These are phyloP conservation scores for Nebria salina DNA, from an alignment of 2,888 invertebrate genomes.

Conservation along the genomic window DNA sequence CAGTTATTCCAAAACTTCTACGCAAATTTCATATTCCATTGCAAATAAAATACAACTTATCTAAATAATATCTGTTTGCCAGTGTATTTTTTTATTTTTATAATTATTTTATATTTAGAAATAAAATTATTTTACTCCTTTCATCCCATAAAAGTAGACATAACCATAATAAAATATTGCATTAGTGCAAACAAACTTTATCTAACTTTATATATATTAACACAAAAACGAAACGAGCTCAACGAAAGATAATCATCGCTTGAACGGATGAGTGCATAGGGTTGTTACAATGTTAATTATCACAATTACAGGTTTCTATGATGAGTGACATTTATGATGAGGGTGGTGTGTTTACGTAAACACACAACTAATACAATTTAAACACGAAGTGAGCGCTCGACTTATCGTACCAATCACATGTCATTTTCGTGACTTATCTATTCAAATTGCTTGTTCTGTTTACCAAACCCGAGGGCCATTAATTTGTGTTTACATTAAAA, in stretches of 20 bases:
- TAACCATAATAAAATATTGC: too few relatives aligned
- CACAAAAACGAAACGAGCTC: background rate
- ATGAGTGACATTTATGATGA: conserved; percentile 38
- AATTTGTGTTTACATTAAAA: background rate
- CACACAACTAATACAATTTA: background rate
- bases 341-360: background rate
- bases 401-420: background rate
- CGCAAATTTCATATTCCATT: too few relatives aligned
- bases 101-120: too few relatives aligned
- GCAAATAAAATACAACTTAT: too few relatives aligned
- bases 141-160: too few relatives aligned
- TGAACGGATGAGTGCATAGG: background rate
- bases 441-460: background rate
- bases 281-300: conserved; percentile 36
- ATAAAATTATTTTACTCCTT: too few relatives aligned
- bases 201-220: background rate
- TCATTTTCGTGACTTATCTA: background rate
- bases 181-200: background rate
- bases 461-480: background rate
- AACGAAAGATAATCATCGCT: background rate
- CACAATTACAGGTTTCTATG: conserved; percentile 37
- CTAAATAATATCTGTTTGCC: too few relatives aligned
- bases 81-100: too few relatives aligned
- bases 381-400: background rate
- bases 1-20: too few relatives aligned